Percentiles rank a stretch among this genome's conserved stretches.
These are phyloP conservation scores for Pyrochroa serraticornis DNA, from an alignment of 2,888 invertebrate species.

Conservation along the genomic window DNA sequence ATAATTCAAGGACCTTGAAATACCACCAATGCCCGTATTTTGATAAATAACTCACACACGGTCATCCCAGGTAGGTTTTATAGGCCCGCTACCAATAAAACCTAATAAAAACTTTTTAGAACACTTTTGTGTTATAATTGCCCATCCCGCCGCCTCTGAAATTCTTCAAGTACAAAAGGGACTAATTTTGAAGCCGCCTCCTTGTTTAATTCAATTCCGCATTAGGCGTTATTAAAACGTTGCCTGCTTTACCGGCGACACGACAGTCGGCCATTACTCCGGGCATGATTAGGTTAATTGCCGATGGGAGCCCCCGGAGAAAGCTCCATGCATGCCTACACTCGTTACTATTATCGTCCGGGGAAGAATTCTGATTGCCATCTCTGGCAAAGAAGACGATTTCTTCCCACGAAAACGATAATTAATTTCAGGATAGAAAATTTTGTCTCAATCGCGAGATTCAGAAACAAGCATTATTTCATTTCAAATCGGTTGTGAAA, in stretches of 20 bases:
- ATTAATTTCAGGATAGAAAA: too few relatives aligned
- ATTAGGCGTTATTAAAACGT: constrained; percentile 17
- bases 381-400: not conserved
- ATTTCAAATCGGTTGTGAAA: too few relatives aligned
- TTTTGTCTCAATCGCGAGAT: too few relatives aligned
- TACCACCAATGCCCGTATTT: constrained; percentile 48
- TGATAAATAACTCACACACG: constrained; percentile 49
- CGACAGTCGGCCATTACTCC: constrained; percentile 38
- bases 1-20: constrained; percentile 49
- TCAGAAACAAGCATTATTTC: too few relatives aligned
- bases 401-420: too few relatives aligned
- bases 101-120: constrained; percentile 31
- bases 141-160: constrained; percentile 15
- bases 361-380: constrained; percentile 41
- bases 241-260: constrained; percentile 28
- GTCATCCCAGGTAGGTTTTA: constrained; percentile 49
- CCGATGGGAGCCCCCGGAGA: constrained; percentile 38
- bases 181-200: too few relatives aligned
- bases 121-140: constrained; percentile 20
- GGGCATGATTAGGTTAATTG: constrained; percentile 47
- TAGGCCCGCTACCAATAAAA: constrained; percentile 46
- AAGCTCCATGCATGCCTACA: constrained; percentile 41
- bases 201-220: too few relatives aligned
- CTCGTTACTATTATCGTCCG: constrained; percentile 41
- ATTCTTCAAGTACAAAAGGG: constrained; percentile 11